phyloP scores from a whole-genome alignment of 2,888 invertebrate genomes.

The Pachydiplax longipennis region DNA sequence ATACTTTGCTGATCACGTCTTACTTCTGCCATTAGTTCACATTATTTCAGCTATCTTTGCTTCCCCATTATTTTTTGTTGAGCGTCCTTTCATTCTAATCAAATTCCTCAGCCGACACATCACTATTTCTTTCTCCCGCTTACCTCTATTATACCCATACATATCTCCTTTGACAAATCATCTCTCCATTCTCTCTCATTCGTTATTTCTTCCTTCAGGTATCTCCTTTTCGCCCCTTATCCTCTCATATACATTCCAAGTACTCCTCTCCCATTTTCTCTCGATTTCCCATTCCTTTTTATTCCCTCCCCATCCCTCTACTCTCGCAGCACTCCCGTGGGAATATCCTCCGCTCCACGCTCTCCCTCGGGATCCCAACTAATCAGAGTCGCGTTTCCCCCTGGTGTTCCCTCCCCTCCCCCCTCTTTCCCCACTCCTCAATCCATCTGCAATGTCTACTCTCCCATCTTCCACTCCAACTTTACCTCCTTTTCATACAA shows the following conservation, averaged over 20 bases:
- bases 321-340: slow-evolving; percentile 6
- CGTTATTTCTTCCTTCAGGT: not conserved
- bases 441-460: not conserved
- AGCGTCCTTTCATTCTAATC: not conserved
- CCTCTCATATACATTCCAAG: not conserved
- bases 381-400: slow-evolving; percentile 44
- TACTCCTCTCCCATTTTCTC: not conserved
- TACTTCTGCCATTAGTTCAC: no score
- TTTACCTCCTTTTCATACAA: not conserved
- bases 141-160: not conserved
- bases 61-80: not conserved
- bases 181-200: not conserved
- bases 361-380: slow-evolving; percentile 25
- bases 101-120: not conserved
- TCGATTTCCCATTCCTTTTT: not conserved
- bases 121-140: not conserved
- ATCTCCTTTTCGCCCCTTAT: not conserved
- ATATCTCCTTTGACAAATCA: not conserved
- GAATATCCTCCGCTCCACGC: slow-evolving; percentile 27
- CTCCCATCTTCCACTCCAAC: not conserved
- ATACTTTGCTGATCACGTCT: no score
- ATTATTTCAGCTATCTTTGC: not conserved
- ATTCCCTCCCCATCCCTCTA: no score
- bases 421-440: not conserved
- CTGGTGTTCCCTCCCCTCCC: not conserved